A percentile compares a stretch with the other conserved stretches of the same genome.
phyloP scores from a whole-genome alignment of 2,888 invertebrate genomes.

The Furcula furcula region DNA sequence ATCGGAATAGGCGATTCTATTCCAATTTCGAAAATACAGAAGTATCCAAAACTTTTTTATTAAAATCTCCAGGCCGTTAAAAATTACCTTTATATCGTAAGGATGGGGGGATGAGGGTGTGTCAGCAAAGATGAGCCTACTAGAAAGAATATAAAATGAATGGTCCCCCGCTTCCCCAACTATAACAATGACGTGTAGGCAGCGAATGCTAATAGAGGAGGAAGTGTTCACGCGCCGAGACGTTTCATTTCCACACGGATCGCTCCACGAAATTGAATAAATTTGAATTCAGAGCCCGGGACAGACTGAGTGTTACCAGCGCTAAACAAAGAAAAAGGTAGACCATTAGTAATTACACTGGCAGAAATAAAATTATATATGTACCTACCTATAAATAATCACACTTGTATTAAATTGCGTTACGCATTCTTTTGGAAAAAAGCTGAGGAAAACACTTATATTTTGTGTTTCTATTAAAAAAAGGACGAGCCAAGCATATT shows the following conservation, averaged over 20 bases:
- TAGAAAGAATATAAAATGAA: slow-evolving; percentile 23
- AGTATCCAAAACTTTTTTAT: slow-evolving; percentile 19
- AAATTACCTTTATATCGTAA: slow-evolving; percentile 10
- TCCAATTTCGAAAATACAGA: no score
- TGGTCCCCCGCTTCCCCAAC: slow-evolving; percentile 30
- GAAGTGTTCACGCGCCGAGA: slow-evolving; percentile 50
- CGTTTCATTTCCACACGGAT: slow-evolving; percentile 70
- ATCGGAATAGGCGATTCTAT: no score
- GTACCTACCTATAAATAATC: no score
- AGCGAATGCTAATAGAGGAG: slow-evolving; percentile 59
- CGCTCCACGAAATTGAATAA: slow-evolving; percentile 70
- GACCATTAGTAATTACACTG: no score
- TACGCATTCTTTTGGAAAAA: no score
- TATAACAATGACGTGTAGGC: slow-evolving; percentile 41
- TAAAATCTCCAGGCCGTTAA: slow-evolving; percentile 16
- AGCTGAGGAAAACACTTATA: no score
- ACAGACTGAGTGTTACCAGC: slow-evolving; percentile 11
- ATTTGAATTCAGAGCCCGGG: slow-evolving; percentile 65
- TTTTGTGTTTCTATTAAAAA: no score
- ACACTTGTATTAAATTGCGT: no score
- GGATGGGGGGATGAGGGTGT: slow-evolving; percentile 7
- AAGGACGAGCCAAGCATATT: no score
- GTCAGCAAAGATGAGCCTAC: slow-evolving; percentile 14
- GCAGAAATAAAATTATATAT: no score
- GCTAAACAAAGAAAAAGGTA: no score